These are phyloP conservation scores for Botia kubotai DNA, from an alignment of 2,797 vertebrate species.

Conservation along the genomic window DNA sequence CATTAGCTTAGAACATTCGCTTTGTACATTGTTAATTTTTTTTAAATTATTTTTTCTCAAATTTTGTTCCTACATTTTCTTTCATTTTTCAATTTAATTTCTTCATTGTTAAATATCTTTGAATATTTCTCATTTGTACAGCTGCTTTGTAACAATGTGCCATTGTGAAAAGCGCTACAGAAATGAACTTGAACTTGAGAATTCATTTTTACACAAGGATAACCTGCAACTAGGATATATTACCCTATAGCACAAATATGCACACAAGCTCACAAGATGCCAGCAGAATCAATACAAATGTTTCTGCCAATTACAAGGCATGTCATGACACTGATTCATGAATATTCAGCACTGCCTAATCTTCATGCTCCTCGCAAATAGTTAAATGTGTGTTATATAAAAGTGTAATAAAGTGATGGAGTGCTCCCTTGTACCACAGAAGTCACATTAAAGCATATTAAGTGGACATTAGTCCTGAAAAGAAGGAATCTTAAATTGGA, in stretches of 20 bases:
- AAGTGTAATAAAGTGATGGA: constrained; percentile 88
- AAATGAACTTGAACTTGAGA: constrained; percentile 57
- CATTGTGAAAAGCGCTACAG: too few relatives aligned
- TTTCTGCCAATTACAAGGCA: constrained; percentile 88
- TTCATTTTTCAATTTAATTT: too few relatives aligned
- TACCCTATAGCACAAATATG: constrained; percentile 84
- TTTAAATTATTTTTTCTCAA: too few relatives aligned
- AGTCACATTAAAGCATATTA: constrained; percentile 89
- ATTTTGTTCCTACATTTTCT: too few relatives aligned
- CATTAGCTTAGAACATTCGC: too few relatives aligned
- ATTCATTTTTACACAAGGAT: constrained; percentile 76
- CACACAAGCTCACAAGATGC: constrained; percentile 79
- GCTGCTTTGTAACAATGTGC: too few relatives aligned
- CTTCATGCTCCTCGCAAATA: constrained; percentile 80
- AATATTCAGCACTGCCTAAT: constrained; percentile 85
- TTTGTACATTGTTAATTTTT: too few relatives aligned
- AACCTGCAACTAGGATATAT: constrained; percentile 74
- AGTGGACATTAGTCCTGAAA: constrained; percentile 86
- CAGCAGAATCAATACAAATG: constrained; percentile 85
- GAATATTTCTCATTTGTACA: too few relatives aligned
- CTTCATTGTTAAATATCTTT: too few relatives aligned
- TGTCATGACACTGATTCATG: constrained; percentile 88
- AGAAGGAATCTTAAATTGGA: constrained; percentile 81
- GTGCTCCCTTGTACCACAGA: constrained; percentile 81
- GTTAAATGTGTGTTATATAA: constrained; percentile 89